Conservation (phyloP, 2,113 vertebrate genomes). For the Platichthys flesus region DNA sequence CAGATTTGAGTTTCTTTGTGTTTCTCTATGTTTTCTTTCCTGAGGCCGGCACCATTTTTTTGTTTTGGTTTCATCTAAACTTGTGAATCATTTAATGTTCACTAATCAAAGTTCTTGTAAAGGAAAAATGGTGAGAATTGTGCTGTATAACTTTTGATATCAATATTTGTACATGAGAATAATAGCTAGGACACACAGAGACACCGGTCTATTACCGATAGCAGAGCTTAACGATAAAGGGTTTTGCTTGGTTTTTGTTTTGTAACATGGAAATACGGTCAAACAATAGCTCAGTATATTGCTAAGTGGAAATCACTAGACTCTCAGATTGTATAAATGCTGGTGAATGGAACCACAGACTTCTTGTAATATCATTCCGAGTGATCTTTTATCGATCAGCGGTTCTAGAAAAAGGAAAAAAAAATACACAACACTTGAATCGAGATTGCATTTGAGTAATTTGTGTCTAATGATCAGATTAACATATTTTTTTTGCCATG, state of each 20-base stretch:
- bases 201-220: constrained; percentile 76
- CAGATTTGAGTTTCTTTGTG: constrained; percentile 74
- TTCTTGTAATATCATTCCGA: constrained; percentile 56
- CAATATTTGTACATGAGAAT: constrained; percentile 86
- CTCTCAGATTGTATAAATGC: constrained; percentile 78
- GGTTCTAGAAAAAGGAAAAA: constrained; percentile 26
- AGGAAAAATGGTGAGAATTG: constrained; percentile 84
- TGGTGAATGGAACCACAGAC: constrained; percentile 71
- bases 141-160: constrained; percentile 86
- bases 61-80: constrained; percentile 73
- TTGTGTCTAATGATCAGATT: constrained; percentile 71
- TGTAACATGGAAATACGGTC: constrained; percentile 71
- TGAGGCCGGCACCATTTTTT: constrained; percentile 74
- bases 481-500: constrained; percentile 69
- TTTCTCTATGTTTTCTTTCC: constrained; percentile 73
- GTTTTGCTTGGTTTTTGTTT: constrained; percentile 65
- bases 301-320: constrained; percentile 69
- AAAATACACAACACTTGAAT: constrained; percentile 47
- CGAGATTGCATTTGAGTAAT: constrained; percentile 67
- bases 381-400: constrained; percentile 44
- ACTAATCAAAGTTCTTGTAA: constrained; percentile 84
- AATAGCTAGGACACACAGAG: constrained; percentile 81
- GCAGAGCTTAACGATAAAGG: constrained; percentile 70
- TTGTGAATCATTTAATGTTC: constrained; percentile 83
- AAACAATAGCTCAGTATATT: constrained; percentile 73